A percentile compares a stretch with the other conserved stretches of the same genome.
These are phyloP conservation scores for Lysandra coridon DNA, from an alignment of 2,888 invertebrate genomes.

Conservation along the genomic window DNA sequence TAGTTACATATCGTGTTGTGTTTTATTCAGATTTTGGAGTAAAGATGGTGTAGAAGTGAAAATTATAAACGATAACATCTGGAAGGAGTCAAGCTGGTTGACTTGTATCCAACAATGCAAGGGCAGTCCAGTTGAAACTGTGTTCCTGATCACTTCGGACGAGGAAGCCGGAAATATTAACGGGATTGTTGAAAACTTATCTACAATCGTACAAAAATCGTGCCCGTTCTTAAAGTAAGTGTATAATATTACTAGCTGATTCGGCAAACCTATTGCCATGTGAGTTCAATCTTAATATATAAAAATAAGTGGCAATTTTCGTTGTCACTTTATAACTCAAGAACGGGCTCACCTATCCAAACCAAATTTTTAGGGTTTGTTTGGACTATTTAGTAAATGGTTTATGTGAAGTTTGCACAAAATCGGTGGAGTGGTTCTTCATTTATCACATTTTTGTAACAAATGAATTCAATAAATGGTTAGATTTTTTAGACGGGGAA, in stretches of 20 bases:
- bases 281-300: not conserved
- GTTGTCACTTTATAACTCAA: too few relatives aligned
- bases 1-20: too few relatives aligned
- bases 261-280: not conserved
- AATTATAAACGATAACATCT: conserved; percentile 7
- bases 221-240: conserved; percentile 15
- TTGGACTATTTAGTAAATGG: too few relatives aligned
- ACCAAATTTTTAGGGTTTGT: too few relatives aligned
- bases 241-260: not conserved
- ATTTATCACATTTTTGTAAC: too few relatives aligned
- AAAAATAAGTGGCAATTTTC: too few relatives aligned
- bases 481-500: too few relatives aligned
- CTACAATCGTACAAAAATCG: not conserved
- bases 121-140: conserved; percentile 11
- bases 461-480: too few relatives aligned
- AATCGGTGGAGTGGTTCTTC: too few relatives aligned
- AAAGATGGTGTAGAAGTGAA: not conserved
- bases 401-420: too few relatives aligned
- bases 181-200: not conserved
- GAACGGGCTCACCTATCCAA: too few relatives aligned
- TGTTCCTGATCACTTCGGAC: conserved; percentile 10
- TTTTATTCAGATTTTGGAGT: not conserved
- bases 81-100: not conserved
- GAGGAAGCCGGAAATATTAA: not conserved
- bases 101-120: not conserved